phyloP scores from a whole-genome alignment of 2,113 vertebrate genomes.

The Callaeas wilsoni region DNA sequence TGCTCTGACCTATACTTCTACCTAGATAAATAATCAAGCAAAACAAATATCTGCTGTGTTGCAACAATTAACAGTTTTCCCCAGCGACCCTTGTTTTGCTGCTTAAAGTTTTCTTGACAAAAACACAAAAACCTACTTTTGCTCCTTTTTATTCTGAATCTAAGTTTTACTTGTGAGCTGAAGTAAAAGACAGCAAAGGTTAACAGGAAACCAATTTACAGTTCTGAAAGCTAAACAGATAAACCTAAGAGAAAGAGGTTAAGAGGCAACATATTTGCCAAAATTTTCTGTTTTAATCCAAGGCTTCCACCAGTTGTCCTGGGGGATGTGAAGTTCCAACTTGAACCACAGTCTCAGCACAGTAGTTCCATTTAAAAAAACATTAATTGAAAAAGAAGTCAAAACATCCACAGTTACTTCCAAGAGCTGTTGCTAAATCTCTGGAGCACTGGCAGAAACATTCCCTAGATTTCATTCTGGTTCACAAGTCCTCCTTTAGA shows the following conservation, averaged over 20 bases:
- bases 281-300: neutral
- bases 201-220: neutral
- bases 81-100: neutral
- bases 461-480: neutral
- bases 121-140: neutral
- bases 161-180: neutral
- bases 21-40: neutral
- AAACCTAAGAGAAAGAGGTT: neutral
- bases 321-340: neutral
- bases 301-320: neutral
- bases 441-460: neutral
- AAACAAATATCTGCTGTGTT: neutral
- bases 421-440: constrained; percentile 1
- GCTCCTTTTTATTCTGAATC: neutral
- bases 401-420: neutral
- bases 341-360: neutral
- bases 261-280: neutral
- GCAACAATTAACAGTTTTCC: neutral
- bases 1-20: neutral
- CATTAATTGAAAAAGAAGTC: constrained; percentile 28
- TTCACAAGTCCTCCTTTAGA: neutral
- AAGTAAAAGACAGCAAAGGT: neutral
- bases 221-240: neutral
- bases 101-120: neutral
- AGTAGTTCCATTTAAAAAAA: neutral